Percentiles rank a stretch among this genome's conserved stretches.
Conservation (phyloP, 2,113 vertebrate genomes). For the Boulengeromyrus knoepffleri region DNA sequence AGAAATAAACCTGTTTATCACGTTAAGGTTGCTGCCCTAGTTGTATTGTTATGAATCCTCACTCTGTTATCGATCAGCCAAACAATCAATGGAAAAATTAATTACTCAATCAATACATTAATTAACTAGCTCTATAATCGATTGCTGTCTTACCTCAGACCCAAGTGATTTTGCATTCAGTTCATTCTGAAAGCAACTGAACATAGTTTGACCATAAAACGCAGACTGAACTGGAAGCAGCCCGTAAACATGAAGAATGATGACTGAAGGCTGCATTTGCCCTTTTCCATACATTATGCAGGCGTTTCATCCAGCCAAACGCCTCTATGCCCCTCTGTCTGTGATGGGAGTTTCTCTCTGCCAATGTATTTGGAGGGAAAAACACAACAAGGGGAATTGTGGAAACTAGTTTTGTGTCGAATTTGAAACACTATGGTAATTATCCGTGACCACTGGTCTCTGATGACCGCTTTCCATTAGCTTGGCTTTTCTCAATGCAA, state of each 20-base stretch:
- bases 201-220: background rate
- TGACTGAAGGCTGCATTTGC: background rate
- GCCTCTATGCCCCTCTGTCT: background rate
- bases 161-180: conserved; percentile 52
- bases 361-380: background rate
- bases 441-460: background rate
- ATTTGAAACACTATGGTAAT: background rate
- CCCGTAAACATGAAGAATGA: background rate
- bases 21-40: background rate
- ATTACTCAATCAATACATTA: background rate
- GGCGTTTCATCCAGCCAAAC: background rate
- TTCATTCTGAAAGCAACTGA: conserved; percentile 36
- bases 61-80: background rate
- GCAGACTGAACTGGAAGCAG: background rate
- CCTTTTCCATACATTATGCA: background rate
- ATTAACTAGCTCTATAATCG: background rate
- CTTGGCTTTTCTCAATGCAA: background rate
- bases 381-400: background rate
- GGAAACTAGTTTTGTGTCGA: background rate
- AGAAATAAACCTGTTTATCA: background rate
- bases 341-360: background rate
- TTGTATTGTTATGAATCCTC: background rate
- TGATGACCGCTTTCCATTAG: background rate
- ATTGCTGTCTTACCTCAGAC: conserved; percentile 23
- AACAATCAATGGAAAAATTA: background rate